These are phyloP conservation scores for Spongilla lacustris DNA, from an alignment of 37 sponge, comb jelly and placozoan genomes.

Conservation along the genomic window DNA sequence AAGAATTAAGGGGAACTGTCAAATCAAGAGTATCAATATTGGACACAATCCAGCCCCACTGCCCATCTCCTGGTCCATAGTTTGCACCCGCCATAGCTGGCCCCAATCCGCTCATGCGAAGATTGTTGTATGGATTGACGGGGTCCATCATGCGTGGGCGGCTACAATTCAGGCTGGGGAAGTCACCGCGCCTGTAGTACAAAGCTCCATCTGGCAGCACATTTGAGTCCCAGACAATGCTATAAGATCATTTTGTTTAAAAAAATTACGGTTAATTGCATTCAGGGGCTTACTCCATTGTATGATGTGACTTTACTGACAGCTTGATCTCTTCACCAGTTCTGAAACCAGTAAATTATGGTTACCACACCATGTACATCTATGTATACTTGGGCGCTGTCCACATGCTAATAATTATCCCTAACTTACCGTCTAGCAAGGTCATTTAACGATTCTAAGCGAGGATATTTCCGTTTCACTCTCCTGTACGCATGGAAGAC, in stretches of 20 bases:
- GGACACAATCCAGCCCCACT: conserved; percentile 34
- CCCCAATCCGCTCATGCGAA: conserved; percentile 45
- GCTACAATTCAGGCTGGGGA: not conserved
- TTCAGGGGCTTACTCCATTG: not conserved
- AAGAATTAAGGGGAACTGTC: not conserved
- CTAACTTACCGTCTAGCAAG: not conserved
- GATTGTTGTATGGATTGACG: conserved; percentile 73
- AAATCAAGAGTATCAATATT: conserved; percentile 59
- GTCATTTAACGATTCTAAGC: not conserved
- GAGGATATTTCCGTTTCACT: not conserved
- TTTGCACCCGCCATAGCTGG: conserved; percentile 21
- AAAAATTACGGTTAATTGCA: not conserved
- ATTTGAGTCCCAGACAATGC: not conserved
- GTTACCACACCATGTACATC: not conserved
- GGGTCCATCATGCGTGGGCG: conserved; percentile 65
- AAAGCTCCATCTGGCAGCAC: not conserved
- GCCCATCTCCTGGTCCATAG: conserved; percentile 25
- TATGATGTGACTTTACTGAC: not conserved
- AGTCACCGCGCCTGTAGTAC: conserved; percentile 12
- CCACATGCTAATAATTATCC: not conserved
- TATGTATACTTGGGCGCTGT: not conserved
- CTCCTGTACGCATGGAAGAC: conserved; percentile 35
- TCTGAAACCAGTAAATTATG: not conserved
- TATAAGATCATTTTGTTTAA: not conserved
- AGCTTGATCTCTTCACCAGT: not conserved